phyloP scores from a whole-genome alignment of 1,140 invertebrate species.

The Dendroctonus ponderosae region DNA sequence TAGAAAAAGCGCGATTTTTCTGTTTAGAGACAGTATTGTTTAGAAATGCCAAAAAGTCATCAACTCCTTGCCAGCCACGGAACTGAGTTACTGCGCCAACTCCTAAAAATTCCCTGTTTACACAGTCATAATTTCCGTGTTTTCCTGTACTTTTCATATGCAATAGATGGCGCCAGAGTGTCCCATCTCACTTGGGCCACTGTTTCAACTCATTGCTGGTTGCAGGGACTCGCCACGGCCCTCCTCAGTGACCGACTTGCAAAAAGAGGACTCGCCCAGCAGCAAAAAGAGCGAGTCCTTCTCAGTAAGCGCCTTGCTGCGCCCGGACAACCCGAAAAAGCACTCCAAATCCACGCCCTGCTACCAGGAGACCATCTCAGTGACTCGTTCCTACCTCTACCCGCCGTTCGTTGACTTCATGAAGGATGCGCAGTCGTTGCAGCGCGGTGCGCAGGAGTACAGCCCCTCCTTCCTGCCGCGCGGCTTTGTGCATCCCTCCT shows the following conservation, averaged over 20 bases:
- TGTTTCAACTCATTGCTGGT: too few relatives aligned
- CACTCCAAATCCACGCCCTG: conserved; percentile 54
- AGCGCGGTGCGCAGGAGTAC: conserved; percentile 47
- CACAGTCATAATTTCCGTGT: too few relatives aligned
- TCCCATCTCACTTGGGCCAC: too few relatives aligned
- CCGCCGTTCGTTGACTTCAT: conserved; percentile 60
- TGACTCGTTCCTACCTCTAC: conserved; percentile 62
- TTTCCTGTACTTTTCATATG: too few relatives aligned
- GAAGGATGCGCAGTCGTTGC: conserved; percentile 53
- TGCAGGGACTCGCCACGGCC: conserved; percentile 46
- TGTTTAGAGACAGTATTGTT: too few relatives aligned
- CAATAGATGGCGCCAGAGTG: too few relatives aligned
- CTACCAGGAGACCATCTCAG: conserved; percentile 56
- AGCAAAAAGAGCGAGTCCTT: conserved; percentile 74
- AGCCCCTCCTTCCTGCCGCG: conserved; percentile 47
- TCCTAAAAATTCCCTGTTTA: too few relatives aligned
- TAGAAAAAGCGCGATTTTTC: too few relatives aligned
- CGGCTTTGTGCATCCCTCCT: conserved; percentile 50
- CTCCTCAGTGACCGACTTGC: conserved; percentile 53
- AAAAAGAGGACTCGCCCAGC: conserved; percentile 47
- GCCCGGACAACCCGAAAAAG: conserved; percentile 70
- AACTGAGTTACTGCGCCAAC: too few relatives aligned
- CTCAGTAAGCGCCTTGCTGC: conserved; percentile 72
- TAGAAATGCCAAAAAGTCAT: too few relatives aligned
- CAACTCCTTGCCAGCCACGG: too few relatives aligned